Evolutionary conservation across 2,888 invertebrate species (phyloP), one percentile per base, ranked within the genome.

Genomic region (Drosophila leonis): DNA sequence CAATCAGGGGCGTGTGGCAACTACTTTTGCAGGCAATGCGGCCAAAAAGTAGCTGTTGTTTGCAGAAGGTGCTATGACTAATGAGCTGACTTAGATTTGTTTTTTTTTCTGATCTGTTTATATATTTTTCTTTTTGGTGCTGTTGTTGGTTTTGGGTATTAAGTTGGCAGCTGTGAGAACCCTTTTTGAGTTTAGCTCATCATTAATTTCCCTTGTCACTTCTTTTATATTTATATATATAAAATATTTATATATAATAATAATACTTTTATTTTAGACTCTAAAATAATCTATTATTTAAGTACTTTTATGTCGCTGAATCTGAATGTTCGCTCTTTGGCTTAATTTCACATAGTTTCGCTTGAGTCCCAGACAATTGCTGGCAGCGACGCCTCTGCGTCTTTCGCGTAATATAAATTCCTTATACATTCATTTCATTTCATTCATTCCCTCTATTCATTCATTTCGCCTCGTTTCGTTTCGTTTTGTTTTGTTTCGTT

Each of bases 401-500:
- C 60, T 54, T 60, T 72, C 57, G 79, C 71, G 82, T 78, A 80
- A 83, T 84, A 80, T 80, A 86, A 83, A 86, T 84, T 82, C 82
- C 72, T 70, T 82, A 73, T 75, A 80, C 72, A 86, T 86, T 83
- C 80, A 78, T 82, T 76, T 76, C 41, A 70, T 80, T 80, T 82
- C 75, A 75, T 76, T 83, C 76, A 80, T 71, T 64, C 41, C 18
- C 46, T 29, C 57, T 31, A 64, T 79, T 82, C 82, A 76, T 73
- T 82, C 75, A 78, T 72, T 80, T 81, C 83, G 81, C 72, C 79
- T 73, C 81, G 76, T 65, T 73, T 72, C 68, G 80, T 66, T 79
- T 78, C 70, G 65, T 24, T 24, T n/a, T n/a, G n/a, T n/a, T 76
- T 65, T 57, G 72, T 76, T 76, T 77, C 65, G 68, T 72, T 78